These are phyloP conservation scores for Halictus ligatus DNA, from an alignment of 2,888 invertebrate species.

Conservation along the genomic window DNA sequence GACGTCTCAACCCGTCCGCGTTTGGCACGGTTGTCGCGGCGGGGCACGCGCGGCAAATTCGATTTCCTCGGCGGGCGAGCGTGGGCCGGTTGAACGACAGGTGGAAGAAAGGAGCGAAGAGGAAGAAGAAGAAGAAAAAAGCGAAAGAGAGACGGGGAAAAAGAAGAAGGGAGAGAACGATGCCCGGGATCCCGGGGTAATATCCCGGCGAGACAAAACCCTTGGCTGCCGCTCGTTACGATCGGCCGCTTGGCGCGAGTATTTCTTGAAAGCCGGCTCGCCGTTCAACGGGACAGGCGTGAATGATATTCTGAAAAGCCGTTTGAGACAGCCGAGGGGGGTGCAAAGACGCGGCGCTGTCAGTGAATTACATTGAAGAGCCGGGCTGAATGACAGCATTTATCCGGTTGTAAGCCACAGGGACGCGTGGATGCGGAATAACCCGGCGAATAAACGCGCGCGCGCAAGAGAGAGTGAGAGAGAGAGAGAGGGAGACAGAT, in stretches of 20 bases:
- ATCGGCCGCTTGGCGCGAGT: neutral
- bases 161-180: neutral
- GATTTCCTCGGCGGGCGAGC: neutral
- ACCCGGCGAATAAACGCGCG: slow-evolving; percentile 48
- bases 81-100: slow-evolving; percentile 8
- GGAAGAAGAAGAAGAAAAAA: neutral
- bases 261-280: slow-evolving; percentile 23
- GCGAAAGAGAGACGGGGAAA: neutral
- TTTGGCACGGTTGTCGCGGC: slow-evolving; percentile 18
- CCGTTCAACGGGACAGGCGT: slow-evolving; percentile 38
- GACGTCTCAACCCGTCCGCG: neutral
- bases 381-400: slow-evolving; percentile 66
- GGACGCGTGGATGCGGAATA: slow-evolving; percentile 60
- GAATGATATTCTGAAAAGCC: slow-evolving; percentile 54
- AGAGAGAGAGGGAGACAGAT: neutral
- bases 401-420: slow-evolving; percentile 65
- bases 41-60: slow-evolving; percentile 10
- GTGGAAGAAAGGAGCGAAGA: neutral
- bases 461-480: neutral
- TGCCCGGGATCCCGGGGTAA: slow-evolving; percentile 2
- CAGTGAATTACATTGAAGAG: slow-evolving; percentile 65
- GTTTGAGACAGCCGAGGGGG: slow-evolving; percentile 31
- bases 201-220: slow-evolving; percentile 32
- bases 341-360: slow-evolving; percentile 48
- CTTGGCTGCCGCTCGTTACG: slow-evolving; percentile 30